phyloP scores from a whole-genome alignment of 2,888 invertebrate species.

The Heliconius sara region DNA sequence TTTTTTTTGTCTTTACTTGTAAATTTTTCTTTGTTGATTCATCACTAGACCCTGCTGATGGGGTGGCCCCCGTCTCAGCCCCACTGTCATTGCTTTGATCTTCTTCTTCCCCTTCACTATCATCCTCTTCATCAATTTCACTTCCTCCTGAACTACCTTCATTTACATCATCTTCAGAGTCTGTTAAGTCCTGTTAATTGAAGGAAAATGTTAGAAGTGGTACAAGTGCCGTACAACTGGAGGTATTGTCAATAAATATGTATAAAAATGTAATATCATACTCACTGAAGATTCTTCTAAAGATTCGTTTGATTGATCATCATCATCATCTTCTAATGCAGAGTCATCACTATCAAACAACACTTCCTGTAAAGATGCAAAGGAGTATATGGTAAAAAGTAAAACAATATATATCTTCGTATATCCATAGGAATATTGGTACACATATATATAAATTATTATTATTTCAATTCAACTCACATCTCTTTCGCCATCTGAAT shows the following conservation, averaged over 20 bases:
- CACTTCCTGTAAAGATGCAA: conserved; percentile 64
- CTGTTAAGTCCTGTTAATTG: conserved; percentile 61
- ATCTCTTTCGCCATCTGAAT: conserved; percentile 74
- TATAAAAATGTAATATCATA: conserved; percentile 31
- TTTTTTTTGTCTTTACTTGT: conserved; percentile 45
- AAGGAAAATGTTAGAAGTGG: background rate
- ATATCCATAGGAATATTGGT: no score
- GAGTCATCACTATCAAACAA: conserved; percentile 83
- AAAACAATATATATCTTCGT: no score
- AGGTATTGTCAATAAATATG: background rate
- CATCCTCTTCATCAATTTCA: conserved; percentile 57
- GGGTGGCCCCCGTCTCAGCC: conserved; percentile 66
- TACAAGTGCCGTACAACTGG: background rate
- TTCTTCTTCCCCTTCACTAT: conserved; percentile 59
- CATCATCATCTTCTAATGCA: conserved; percentile 67
- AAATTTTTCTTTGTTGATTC: conserved; percentile 56
- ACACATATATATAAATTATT: no score
- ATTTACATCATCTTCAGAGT: conserved; percentile 64
- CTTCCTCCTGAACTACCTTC: conserved; percentile 36
- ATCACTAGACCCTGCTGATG: conserved; percentile 55
- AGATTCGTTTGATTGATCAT: conserved; percentile 51
- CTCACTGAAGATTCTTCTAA: conserved; percentile 67
- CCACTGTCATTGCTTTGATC: conserved; percentile 75
- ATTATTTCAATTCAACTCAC: conserved; percentile 57
- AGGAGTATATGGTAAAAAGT: background rate